phyloP scores from a whole-genome alignment of 1,140 invertebrate species.

The Euschistus heros region DNA sequence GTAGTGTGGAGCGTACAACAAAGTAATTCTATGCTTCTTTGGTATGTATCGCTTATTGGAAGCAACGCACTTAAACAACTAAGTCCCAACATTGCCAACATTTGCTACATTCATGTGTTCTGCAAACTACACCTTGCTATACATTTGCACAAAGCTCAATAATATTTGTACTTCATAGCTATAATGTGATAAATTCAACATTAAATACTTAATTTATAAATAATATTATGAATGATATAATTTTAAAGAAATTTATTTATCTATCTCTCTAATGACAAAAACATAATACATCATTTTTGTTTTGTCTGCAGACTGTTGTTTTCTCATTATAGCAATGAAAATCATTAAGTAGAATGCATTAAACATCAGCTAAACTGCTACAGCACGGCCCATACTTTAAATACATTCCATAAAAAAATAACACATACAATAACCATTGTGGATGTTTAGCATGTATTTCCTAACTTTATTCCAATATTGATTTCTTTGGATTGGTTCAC shows the following conservation, averaged over 20 bases:
- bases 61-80: conserved; percentile 11
- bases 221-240: background rate
- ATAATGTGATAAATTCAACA: background rate
- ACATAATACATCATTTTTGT: background rate
- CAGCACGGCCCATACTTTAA: conserved; percentile 16
- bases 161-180: background rate
- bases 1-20: conserved; percentile 13
- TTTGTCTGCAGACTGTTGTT: too few relatives aligned
- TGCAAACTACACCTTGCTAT: background rate
- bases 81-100: conserved; percentile 1
- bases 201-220: background rate
- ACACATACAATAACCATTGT: conserved; percentile 15
- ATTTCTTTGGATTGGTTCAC: conserved; percentile 25
- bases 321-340: conserved; percentile 1
- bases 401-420: conserved; percentile 16
- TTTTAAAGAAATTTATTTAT: background rate
- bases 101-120: background rate
- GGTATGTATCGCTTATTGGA: conserved; percentile 24
- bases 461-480: conserved; percentile 6
- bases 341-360: conserved; percentile 10
- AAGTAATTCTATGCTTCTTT: conserved; percentile 18
- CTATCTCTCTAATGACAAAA: background rate
- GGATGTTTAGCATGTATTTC: conserved; percentile 20
- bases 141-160: conserved; percentile 11
- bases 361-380: conserved; percentile 20